Evolutionary conservation across 2,888 invertebrate species (phyloP).

Genomic region (Belgica antarctica): DNA sequence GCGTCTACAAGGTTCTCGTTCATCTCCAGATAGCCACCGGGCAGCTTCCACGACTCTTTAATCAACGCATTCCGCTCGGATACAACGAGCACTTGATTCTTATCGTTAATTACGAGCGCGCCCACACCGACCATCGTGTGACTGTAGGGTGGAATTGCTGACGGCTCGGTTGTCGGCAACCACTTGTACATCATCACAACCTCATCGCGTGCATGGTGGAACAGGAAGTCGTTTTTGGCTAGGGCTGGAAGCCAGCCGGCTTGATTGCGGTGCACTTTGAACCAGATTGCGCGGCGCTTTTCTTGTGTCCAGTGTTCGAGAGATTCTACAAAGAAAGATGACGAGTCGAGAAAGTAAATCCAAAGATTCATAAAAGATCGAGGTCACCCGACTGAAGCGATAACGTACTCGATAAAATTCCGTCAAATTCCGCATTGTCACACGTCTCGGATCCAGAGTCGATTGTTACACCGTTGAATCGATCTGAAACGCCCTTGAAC

Average conservation of each 20-base stretch:
- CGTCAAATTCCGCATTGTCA: conserved; percentile 54
- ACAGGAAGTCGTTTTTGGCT: conserved; percentile 76
- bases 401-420: conserved; percentile 61
- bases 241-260: conserved; percentile 74
- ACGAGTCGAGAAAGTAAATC: conserved; percentile 46
- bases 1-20: conserved; percentile 78
- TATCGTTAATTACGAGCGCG: conserved; percentile 77
- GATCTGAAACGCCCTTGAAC: conserved; percentile 61
- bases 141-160: conserved; percentile 73
- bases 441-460: conserved; percentile 56
- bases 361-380: conserved; percentile 48
- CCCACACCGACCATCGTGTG: conserved; percentile 83
- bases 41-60: conserved; percentile 75
- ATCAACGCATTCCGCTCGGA: conserved; percentile 62
- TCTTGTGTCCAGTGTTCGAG: conserved; percentile 65
- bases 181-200: conserved; percentile 80
- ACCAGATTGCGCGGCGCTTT: conserved; percentile 75
- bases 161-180: conserved; percentile 63
- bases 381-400: conserved; percentile 43
- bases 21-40: conserved; percentile 51
- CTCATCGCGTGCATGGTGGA: conserved; percentile 79
- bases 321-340: conserved; percentile 69
- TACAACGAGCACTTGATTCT: conserved; percentile 75
- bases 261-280: conserved; percentile 68
- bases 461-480: conserved; percentile 72